Conservation (phyloP, 2,113 vertebrate genomes). For the Tylochromis polylepis region DNA sequence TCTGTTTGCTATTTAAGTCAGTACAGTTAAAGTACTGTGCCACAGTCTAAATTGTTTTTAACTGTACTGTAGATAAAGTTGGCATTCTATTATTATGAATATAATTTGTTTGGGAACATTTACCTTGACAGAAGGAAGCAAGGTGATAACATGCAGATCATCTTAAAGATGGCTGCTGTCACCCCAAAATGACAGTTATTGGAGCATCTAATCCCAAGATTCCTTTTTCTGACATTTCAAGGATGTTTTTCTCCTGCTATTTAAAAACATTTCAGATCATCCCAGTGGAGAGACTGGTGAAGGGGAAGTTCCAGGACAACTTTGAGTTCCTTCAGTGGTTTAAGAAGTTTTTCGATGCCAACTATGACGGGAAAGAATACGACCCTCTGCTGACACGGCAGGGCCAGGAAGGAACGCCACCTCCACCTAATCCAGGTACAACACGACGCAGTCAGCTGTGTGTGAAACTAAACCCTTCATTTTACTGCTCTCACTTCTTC, state of each 20-base stretch:
- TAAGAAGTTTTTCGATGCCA: slow-evolving; percentile 96
- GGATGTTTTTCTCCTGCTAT: neutral
- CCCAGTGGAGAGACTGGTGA: slow-evolving; percentile 90
- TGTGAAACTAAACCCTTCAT: neutral
- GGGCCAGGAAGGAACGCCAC: slow-evolving; percentile 82
- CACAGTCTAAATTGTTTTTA: neutral
- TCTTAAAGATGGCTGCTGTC: neutral
- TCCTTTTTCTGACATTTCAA: neutral
- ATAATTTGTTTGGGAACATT: neutral
- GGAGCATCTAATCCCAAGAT: neutral
- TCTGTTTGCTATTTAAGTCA: neutral
- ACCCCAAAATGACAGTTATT: neutral
- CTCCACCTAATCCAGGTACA: slow-evolving; percentile 83
- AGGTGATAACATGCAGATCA: neutral
- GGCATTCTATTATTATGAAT: neutral
- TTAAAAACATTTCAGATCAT: slow-evolving; percentile 79
- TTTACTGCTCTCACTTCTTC: slow-evolving; percentile 30
- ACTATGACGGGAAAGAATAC: slow-evolving; percentile 96
- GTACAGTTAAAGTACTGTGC: neutral
- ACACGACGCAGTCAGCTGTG: neutral
- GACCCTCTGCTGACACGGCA: slow-evolving; percentile 88
- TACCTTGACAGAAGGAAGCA: neutral
- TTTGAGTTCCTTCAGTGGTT: slow-evolving; percentile 99
- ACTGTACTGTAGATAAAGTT: neutral
- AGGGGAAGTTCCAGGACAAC: slow-evolving; percentile 97